A percentile compares a stretch with the other conserved stretches of the same genome.
These are phyloP conservation scores for Pimpla rufipes DNA, from an alignment of 2,888 invertebrate species.

Conservation along the genomic window DNA sequence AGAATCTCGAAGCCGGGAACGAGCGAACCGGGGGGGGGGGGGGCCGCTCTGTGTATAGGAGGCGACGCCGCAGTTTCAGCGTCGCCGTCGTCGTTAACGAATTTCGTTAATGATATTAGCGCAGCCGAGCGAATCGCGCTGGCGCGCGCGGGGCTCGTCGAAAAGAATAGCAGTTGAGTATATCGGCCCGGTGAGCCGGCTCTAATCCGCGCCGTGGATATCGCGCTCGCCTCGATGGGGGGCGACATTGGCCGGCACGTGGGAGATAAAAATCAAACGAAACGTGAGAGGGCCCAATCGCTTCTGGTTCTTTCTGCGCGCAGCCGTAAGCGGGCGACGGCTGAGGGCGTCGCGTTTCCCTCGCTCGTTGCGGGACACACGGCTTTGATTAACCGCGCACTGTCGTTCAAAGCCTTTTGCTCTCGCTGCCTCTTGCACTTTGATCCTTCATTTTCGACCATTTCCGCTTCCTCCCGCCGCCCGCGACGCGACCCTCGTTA, in stretches of 20 bases:
- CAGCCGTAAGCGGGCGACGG: conserved; percentile 20
- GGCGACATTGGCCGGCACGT: conserved; percentile 49
- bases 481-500: background rate
- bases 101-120: conserved; percentile 78
- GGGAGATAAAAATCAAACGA: conserved; percentile 67
- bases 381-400: conserved; percentile 34
- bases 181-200: background rate
- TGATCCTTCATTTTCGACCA: conserved; percentile 12
- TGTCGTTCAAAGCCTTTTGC: conserved; percentile 39
- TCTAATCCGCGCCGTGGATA: conserved; percentile 56
- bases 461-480: background rate
- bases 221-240: conserved; percentile 43
- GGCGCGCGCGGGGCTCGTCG: conserved; percentile 12
- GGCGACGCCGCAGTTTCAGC: conserved; percentile 14
- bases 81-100: conserved; percentile 75
- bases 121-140: conserved; percentile 65
- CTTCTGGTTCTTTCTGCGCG: conserved; percentile 49
- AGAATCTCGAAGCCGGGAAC: conserved; percentile 53
- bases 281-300: conserved; percentile 48
- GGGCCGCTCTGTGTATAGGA: too few species aligned
- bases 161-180: conserved; percentile 30
- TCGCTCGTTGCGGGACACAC: background rate
- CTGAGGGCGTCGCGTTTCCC: background rate
- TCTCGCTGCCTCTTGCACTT: background rate
- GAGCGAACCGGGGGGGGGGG: conserved; percentile 19